Evolutionary conservation across 1,140 invertebrate genomes (phyloP).

Genomic region (Calliphora vicina): DNA sequence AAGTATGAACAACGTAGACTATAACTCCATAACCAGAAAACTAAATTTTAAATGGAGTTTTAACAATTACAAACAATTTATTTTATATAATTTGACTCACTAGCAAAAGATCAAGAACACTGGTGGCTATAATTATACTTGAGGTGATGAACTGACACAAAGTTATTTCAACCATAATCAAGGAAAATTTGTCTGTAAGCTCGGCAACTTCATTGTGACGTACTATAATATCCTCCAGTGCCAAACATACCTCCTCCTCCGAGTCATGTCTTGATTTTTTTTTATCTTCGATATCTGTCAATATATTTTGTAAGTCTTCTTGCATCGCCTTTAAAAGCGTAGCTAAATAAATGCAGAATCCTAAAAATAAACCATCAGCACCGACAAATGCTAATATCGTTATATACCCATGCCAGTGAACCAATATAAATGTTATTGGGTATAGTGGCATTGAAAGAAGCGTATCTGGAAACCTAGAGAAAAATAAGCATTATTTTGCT

Average conservation of each 20-base stretch:
- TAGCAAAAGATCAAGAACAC: conserved; percentile 54
- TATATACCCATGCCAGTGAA: conserved; percentile 59
- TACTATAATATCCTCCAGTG: conserved; percentile 40
- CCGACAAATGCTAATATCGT: conserved; percentile 51
- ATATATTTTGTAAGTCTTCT: conserved; percentile 48
- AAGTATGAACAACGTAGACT: conserved; percentile 54
- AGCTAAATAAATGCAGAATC: conserved; percentile 53
- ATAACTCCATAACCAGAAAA: conserved; percentile 55
- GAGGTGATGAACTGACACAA: conserved; percentile 56
- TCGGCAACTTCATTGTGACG: conserved; percentile 56
- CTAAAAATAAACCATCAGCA: conserved; percentile 55
- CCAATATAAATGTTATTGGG: conserved; percentile 51
- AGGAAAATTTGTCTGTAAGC: conserved; percentile 47
- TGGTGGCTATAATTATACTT: conserved; percentile 56
- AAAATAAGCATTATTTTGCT: neutral
- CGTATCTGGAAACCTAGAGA: conserved; percentile 47
- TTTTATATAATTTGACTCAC: conserved; percentile 35
- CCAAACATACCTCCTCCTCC: neutral
- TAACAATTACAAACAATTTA: neutral
- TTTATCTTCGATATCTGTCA: conserved; percentile 22
- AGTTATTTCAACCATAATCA: conserved; percentile 54
- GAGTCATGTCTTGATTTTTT: neutral
- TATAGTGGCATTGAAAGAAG: conserved; percentile 52
- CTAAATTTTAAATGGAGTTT: conserved; percentile 39
- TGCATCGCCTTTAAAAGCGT: conserved; percentile 47